Base-by-base conservation (phyloP, 1,140 invertebrate species). In the Oscheius sp. region DNA sequence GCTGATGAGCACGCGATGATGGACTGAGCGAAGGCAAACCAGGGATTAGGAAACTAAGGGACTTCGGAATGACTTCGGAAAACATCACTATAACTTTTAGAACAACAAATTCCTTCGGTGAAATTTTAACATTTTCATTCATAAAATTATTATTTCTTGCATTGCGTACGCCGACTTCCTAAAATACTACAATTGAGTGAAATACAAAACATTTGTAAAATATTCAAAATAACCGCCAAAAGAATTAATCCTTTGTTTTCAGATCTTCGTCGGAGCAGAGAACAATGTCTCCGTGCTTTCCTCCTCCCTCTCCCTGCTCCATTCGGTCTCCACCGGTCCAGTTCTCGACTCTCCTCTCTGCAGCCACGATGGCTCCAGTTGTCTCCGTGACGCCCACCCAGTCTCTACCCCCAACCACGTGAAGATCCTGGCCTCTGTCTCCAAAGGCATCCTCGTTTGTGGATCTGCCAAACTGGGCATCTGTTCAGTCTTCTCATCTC, bases 241-340 rank as follows among this genome's bases (percentile, higher is more conserved):
- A 69, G 68, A n/a, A 13, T 13, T 29, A 70, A 4, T 13, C 3
- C 4, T 10, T 38, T 42, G 23, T 29, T 75, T 84, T 77, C 88
- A 92, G 46, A 89, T 97, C 10, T 97, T 93, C 87, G 89, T 97
- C 58, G 95, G 94, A 62, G 94, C 92, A 38, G 92, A 95, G 7
- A 98, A 98, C 87, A 88, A 90, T 63, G 88, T 99, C 35, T 97
- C 94, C 85, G 93, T 95, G 86, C 88, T 98, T 18, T 91, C 92
- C 20, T 90, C 91, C 3, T 79, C 81, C 49, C 87, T 98, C 55
- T 89, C 90, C 46, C 86, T 91, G 31, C 89, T 91, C 29, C 89
- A 91, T 77, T 88, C 88, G 32, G 92, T 91, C 28, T 87, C 89
- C 74, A 97, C 94, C 20, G 95, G 95, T 0, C 95, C 95, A 1